A percentile compares a stretch with the other conserved stretches of the same genome.
These are phyloP conservation scores for Cantharis rufa DNA, from an alignment of 2,888 invertebrate genomes.

Conservation along the genomic window DNA sequence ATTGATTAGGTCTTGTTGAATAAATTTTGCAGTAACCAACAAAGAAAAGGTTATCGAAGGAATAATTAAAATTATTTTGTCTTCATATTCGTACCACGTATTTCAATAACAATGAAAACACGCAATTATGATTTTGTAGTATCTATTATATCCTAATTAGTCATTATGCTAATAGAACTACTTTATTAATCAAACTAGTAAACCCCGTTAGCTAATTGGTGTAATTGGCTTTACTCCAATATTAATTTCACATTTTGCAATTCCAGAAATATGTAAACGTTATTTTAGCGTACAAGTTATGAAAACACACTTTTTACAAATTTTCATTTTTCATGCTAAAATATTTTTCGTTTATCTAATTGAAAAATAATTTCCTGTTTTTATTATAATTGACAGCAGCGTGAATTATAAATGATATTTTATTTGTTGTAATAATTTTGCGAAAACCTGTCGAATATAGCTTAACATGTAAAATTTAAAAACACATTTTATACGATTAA, in stretches of 20 bases:
- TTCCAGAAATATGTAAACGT: neutral
- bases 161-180: neutral
- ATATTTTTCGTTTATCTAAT: neutral
- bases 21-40: neutral
- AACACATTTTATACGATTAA: neutral
- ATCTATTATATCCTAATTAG: neutral
- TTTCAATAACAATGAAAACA: neutral
- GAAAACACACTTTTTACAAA: neutral
- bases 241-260: neutral
- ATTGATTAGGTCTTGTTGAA: neutral
- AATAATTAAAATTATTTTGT: neutral
- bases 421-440: neutral
- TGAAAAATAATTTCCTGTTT: neutral
- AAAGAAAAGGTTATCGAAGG: neutral
- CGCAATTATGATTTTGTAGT: neutral
- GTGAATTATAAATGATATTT: neutral
- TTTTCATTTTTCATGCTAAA: neutral
- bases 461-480: neutral
- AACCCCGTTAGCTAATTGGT: neutral
- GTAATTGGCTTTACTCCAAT: neutral
- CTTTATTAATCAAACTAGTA: neutral
- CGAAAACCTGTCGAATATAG: neutral
- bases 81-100: neutral
- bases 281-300: neutral
- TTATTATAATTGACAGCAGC: neutral